Evolutionary conservation across 2,888 invertebrate genomes (phyloP), one percentile per base, ranked within the genome.

Genomic region (Anoplius nigerrimus): DNA sequence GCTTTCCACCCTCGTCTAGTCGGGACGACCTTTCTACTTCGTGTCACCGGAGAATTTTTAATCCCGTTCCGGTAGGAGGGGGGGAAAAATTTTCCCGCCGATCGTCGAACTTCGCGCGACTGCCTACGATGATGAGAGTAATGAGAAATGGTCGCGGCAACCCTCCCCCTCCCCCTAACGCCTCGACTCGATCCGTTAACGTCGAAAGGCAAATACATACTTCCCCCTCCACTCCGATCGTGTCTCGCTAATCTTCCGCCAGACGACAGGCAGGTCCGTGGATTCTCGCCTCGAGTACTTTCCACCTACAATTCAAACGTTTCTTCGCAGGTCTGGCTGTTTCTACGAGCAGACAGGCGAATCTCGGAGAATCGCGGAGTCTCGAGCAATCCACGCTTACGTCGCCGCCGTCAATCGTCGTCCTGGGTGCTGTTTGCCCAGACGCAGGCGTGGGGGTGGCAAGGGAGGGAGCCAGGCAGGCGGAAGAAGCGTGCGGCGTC

Each of bases 61-160:
- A 53, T 24, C 24, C 53, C 22, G 24, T 21, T 22, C 15, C 24
- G 21, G 42, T 13, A 13, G 8, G 42, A 42, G 42, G 13, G 42
- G 13, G 11, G 53, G 15, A 24, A 53, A 53, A 53, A 22, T 53
- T 22, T 15, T 21, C 4, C 15, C 21, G 22, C 8, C 53, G 34
- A 34, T 34, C 34, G 34, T 2, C 3, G 5, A 53, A 16, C 22
- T 53, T 53, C 4, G 15, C 13, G 53, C 4, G 53, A 16, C 18
- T 53, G 21, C 53, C 21, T 53, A 53, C n/a, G n/a, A n/a, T 53
- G 45, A 24, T 46, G n/a, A 22, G 57, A 18, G 48, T 16, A 18
- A 48, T 48, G 48, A 48, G 48, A 48, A 48, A 48, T 48, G 48
- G 34, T 15, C 13, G 48, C 4, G 18, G 48, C 48, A 8, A 18